Base-by-base conservation (phyloP, 30 jellyfish, hydroid and myxozoan genomes). In the Hydra vulgaris region DNA sequence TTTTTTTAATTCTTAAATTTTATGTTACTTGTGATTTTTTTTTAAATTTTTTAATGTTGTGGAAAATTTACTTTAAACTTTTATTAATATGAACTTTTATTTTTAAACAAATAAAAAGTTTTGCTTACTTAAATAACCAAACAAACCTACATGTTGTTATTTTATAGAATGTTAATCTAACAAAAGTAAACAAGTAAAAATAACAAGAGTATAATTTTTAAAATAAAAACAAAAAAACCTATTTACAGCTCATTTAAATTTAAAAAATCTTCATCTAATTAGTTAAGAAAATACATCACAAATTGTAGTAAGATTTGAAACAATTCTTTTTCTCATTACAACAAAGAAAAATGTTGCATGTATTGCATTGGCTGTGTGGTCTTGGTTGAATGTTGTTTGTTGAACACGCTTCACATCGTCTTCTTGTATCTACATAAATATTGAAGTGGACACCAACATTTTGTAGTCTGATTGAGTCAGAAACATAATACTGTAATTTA, bases 351-450 rank as follows among this genome's bases (percentile, higher is more conserved):
- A 68, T 40, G 71, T 84, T 84, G 85, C 95, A 86, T 25, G 87
- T 86, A 74, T 89, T 85, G 83, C 92, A 79, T 87, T 76, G 78
- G 21, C 83, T 25, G 79, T 78, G 82, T 19, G 90, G 90, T 27
- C 92, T 54, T 27, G 85, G 78, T 79, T 79, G 90, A 22, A 80
- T 26, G 69, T 80, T 80, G 24, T 85, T 74, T 61, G 52, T 84
- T 17, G 94, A 79, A 61, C 95, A 85, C 54, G 72, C 95, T 52
- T n/a, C n/a, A n/a, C n/a, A n/a, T 85, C 91, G 81, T 18, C 96
- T 95, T 26, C 95, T 71, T 74, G 73, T 78, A 27, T 70, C 89
- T 21, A 17, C 81, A 66, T 21, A 88, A 20, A 27, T 74, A 53
- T 76, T 88, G 73, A 79, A 84, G 72, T 88, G 95, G 18, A 73